Conservation (phyloP, 1,140 invertebrate species). For the Sycophaga agraensis region DNA sequence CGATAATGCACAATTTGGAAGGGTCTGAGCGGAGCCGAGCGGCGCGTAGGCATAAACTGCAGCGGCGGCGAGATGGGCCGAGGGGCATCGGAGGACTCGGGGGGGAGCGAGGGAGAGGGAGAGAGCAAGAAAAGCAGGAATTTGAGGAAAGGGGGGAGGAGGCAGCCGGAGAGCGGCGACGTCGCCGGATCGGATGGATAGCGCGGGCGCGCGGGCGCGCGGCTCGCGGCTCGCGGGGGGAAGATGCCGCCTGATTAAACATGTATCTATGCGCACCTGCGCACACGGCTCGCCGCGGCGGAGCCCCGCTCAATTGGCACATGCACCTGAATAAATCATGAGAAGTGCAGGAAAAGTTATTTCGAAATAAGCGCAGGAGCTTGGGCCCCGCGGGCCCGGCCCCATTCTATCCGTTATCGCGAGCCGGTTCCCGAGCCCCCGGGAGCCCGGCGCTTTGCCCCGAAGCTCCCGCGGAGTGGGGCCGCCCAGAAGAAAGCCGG, state of each 20-base stretch:
- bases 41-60: no score
- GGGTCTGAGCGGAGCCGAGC: no score
- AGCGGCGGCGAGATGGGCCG: no score
- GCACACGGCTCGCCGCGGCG: neutral
- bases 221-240: neutral
- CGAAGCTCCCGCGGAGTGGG: no score
- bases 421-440: no score
- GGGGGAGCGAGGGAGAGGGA: neutral
- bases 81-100: neutral
- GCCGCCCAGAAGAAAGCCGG: no score
- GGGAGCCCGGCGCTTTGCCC: no score
- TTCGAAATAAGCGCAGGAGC: no score
- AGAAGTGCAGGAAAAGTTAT: conserved; percentile 1
- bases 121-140: neutral
- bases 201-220: neutral
- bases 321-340: conserved; percentile 15
- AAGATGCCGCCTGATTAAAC: conserved; percentile 8
- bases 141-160: neutral
- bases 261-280: conserved; percentile 16
- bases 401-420: no score
- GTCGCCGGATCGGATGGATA: neutral
- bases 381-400: no score
- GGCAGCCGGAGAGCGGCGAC: neutral
- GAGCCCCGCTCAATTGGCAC: neutral
- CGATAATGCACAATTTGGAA: no score